Evolutionary conservation across 2,888 invertebrate genomes (phyloP).

Genomic region (Chrysodeixis includens): DNA sequence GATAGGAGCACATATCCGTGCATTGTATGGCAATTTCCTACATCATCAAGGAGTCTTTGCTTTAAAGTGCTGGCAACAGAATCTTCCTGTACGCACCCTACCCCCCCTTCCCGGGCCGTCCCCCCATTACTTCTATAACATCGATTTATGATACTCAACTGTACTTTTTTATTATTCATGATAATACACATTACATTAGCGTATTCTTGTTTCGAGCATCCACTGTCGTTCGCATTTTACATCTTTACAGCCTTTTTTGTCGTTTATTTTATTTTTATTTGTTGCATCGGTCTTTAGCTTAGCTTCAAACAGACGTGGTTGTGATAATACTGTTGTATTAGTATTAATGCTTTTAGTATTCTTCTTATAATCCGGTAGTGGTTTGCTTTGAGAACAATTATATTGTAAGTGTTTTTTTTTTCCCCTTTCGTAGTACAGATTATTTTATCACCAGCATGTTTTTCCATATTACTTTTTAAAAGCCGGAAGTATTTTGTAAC

Average conservation of each 20-base stretch:
- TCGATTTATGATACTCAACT: conserved; percentile 85
- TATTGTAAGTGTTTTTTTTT: background rate
- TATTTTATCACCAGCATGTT: too few relatives aligned
- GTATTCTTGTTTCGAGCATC: conserved; percentile 73
- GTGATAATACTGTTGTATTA: background rate
- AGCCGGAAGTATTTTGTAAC: background rate
- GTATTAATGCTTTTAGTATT: background rate
- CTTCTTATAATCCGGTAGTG: background rate
- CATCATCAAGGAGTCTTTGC: conserved; percentile 44
- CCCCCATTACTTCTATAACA: conserved; percentile 84
- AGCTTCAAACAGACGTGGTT: background rate
- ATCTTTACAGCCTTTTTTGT: conserved; percentile 62
- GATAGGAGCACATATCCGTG: background rate
- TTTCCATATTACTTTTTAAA: background rate
- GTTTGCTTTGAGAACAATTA: background rate
- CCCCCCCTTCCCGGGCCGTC: conserved; percentile 71
- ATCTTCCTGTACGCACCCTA: conserved; percentile 62
- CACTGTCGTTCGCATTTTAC: conserved; percentile 64
- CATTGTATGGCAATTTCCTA: conserved; percentile 26
- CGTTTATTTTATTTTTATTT: conserved; percentile 67
- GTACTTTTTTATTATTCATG: conserved; percentile 86
- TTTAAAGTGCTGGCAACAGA: conserved; percentile 47
- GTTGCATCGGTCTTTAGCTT: conserved; percentile 44
- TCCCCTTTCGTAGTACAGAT: too few relatives aligned
- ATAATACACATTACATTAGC: conserved; percentile 84